These are phyloP conservation scores for Endotricha flammealis DNA, from an alignment of 2,888 invertebrate genomes.

Conservation along the genomic window DNA sequence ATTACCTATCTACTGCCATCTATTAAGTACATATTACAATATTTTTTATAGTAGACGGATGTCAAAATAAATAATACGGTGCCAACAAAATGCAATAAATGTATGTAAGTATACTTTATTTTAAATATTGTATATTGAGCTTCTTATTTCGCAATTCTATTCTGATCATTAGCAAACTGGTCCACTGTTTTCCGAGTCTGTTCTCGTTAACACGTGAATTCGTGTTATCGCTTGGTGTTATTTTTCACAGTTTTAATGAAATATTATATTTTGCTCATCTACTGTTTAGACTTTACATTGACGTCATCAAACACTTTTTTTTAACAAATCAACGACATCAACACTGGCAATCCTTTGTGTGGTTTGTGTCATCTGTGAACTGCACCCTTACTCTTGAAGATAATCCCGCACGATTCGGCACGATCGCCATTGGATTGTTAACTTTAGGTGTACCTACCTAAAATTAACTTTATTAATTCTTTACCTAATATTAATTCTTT, in stretches of 20 bases:
- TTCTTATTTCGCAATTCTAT: constrained; percentile 19
- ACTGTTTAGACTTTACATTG: constrained; percentile 10
- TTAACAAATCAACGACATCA: too few species aligned
- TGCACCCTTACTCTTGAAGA: too few species aligned
- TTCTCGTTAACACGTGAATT: constrained; percentile 46
- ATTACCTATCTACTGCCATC: too few species aligned
- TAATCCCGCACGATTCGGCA: too few species aligned
- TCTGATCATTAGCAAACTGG: constrained; percentile 12
- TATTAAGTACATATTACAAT: too few species aligned
- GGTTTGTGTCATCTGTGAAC: too few species aligned
- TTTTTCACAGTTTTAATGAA: constrained; percentile 46
- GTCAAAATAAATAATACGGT: background rate
- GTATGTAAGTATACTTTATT: background rate
- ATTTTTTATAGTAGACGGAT: constrained; percentile 1
- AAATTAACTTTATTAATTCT: too few species aligned
- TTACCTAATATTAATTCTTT: too few species aligned
- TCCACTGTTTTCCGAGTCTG: constrained; percentile 30
- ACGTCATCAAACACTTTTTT: constrained; percentile 5
- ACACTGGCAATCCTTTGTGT: too few species aligned
- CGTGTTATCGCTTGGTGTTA: constrained; percentile 39
- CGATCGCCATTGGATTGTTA: too few species aligned
- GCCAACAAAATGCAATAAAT: background rate
- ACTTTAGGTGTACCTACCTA: too few species aligned
- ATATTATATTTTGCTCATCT: constrained; percentile 10
- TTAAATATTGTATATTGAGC: constrained; percentile 3